Percentiles rank a stretch among this genome's conserved stretches.
phyloP scores from a whole-genome alignment of 2,797 vertebrate species.

The Sandelia bainsii region DNA sequence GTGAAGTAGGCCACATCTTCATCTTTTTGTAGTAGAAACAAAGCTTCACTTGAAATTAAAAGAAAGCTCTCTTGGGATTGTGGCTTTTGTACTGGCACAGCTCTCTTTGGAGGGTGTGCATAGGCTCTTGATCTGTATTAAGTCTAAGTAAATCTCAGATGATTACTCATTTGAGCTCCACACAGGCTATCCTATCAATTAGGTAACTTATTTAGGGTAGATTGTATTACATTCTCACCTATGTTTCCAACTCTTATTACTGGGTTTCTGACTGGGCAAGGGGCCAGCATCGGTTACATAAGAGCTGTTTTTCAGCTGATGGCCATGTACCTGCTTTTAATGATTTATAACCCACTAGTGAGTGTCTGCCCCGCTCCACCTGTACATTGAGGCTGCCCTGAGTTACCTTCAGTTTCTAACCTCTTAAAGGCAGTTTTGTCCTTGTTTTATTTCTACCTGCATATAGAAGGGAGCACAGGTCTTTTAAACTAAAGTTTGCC shows the following conservation, averaged over 20 bases:
- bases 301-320: conserved; percentile 51
- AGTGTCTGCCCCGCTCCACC: conserved; percentile 34
- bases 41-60: conserved; percentile 17
- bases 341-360: conserved; percentile 47
- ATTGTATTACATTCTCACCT: conserved; percentile 51
- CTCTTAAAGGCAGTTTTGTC: conserved; percentile 36
- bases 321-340: conserved; percentile 52
- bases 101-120: conserved; percentile 16
- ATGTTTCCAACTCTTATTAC: conserved; percentile 49
- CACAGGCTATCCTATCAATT: conserved; percentile 45
- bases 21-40: conserved; percentile 45
- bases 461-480: conserved; percentile 24
- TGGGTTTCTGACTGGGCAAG: conserved; percentile 21
- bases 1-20: not conserved
- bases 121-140: conserved; percentile 44
- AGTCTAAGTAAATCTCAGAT: conserved; percentile 55
- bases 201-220: conserved; percentile 39
- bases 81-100: conserved; percentile 5
- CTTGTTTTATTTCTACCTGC: conserved; percentile 34
- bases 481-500: conserved; percentile 48
- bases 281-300: conserved; percentile 48
- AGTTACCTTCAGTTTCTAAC: conserved; percentile 35
- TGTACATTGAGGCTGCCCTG: conserved; percentile 15
- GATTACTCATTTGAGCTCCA: conserved; percentile 45
- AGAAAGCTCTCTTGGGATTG: conserved; percentile 24